Evolutionary conservation across 2,113 vertebrate genomes (phyloP).

Genomic region (Hyaena hyaena): DNA sequence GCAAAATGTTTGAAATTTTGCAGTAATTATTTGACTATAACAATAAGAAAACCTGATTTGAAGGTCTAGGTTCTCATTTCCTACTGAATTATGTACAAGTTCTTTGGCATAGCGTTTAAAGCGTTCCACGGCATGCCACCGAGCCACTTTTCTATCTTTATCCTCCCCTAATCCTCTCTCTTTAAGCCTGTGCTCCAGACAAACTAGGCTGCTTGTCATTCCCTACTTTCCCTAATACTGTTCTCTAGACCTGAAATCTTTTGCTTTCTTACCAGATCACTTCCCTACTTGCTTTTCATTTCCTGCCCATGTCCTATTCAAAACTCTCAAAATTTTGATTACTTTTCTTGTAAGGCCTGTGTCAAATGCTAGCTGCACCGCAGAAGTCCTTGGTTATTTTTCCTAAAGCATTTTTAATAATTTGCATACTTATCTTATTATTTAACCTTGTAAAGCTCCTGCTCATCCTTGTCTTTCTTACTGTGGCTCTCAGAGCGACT

Average conservation of each 20-base stretch:
- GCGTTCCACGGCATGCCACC: neutral
- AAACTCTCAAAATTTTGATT: neutral
- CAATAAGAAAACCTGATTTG: neutral
- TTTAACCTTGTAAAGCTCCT: neutral
- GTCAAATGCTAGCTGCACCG: neutral
- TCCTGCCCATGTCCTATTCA: neutral
- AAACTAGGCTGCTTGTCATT: neutral
- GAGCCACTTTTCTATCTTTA: neutral
- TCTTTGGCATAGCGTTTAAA: neutral
- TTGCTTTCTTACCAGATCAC: neutral
- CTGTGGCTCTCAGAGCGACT: neutral
- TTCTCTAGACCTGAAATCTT: slow-evolving; percentile 4
- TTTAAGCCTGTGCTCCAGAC: neutral
- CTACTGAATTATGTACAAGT: neutral
- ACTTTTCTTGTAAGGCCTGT: neutral
- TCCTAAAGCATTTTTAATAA: neutral
- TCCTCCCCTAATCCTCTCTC: neutral
- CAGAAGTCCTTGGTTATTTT: neutral
- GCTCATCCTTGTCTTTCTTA: neutral
- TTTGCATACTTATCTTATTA: neutral
- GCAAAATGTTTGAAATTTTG: neutral
- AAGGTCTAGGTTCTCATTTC: slow-evolving; percentile 2
- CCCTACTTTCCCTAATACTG: neutral
- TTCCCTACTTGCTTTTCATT: slow-evolving; percentile 22
- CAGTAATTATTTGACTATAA: neutral